Base-by-base conservation (phyloP, 2,113 vertebrate species). In the Sigmodon hispidus region DNA sequence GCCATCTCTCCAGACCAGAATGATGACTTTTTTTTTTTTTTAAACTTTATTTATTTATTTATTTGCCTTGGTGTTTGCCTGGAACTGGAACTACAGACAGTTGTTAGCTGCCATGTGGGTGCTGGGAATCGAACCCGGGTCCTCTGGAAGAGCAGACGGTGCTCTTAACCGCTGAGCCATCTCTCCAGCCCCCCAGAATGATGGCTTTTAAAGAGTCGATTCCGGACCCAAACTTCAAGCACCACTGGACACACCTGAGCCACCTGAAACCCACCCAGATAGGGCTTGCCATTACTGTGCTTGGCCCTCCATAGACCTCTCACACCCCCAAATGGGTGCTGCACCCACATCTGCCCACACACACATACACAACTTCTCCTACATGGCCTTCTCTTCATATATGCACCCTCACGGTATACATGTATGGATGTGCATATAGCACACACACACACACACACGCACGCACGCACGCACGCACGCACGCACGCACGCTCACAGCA, bases 121-220 rank as follows among this genome's bases (percentile, higher is more conserved):
- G n/a, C n/a, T n/a, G n/a, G n/a, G n/a, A n/a, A n/a, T n/a, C n/a
- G n/a, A n/a, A n/a, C n/a, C n/a, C n/a, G n/a, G n/a, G n/a, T n/a
- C n/a, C n/a, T n/a, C n/a, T n/a, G n/a, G n/a, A n/a, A n/a, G n/a
- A n/a, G n/a, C n/a, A n/a, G n/a, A n/a, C n/a, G n/a, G n/a, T n/a
- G n/a, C n/a, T n/a, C n/a, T n/a, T n/a, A n/a, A n/a, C n/a, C n/a
- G n/a, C n/a, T n/a, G n/a, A n/a, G n/a, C n/a, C n/a, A n/a, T n/a
- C n/a, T n/a, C n/a, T n/a, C n/a, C n/a, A n/a, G n/a, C n/a, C n/a
- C n/a, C n/a, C n/a, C n/a, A n/a, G 80, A 92, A 95, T 61, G 50
- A 59, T 52, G 36, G 36, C 43, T 91, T 67, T 65, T 36, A 86
- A 92, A 75, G 61, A 21, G 79, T 97, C 81, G 61, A 89, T 61